Base-by-base conservation (phyloP, 1,140 invertebrate species). In the Kradibia gibbosae region DNA sequence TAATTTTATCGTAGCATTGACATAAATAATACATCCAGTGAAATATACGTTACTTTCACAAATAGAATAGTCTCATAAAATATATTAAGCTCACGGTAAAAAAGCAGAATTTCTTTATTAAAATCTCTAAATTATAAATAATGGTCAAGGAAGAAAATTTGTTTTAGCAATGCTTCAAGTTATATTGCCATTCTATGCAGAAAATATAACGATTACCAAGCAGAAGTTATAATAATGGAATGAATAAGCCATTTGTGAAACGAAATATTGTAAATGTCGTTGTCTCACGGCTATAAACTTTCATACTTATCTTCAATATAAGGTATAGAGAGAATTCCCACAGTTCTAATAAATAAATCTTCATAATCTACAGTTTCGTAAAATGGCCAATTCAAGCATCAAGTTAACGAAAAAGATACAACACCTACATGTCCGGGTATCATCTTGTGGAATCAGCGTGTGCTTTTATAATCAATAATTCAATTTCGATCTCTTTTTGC, bases 171-270 rank as follows among this genome's bases (percentile, higher is more conserved):
- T 65, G 62, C n/a, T 25, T 25, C 55, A 28, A 57, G 2, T 57
- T 25, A 57, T 57, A 28, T 25, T 39, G 17, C 34, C 11, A 4
- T 67, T 39, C 22, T 31, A 3, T 5, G 5, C n/a, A 17, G 70
- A 31, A 72, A 48, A 72, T 72, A 48, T 48, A 48, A n/a, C 42
- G 42, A 72, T 50, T 72, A 8, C 70, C 13, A 48, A 72, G 42
- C 70, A 50, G 34, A 72, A 72, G 25, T 72, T 72, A 28, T 72
- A 48, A 28, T 72, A 48, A 72, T 72, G n/a, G 10, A 31, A 72
- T 15, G 45, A 48, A 28, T 72, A 28, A 28, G 34, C 20, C 39
- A n/a, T 39, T 36, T 39, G 39, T 36, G 62, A 67, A 39, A 67
- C 20, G 62, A 67, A 67, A 39, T 67, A 67, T 67, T 67, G n/a